phyloP scores from a whole-genome alignment of 2,797 vertebrate species.

The Cryptoblepharus egeriae region DNA sequence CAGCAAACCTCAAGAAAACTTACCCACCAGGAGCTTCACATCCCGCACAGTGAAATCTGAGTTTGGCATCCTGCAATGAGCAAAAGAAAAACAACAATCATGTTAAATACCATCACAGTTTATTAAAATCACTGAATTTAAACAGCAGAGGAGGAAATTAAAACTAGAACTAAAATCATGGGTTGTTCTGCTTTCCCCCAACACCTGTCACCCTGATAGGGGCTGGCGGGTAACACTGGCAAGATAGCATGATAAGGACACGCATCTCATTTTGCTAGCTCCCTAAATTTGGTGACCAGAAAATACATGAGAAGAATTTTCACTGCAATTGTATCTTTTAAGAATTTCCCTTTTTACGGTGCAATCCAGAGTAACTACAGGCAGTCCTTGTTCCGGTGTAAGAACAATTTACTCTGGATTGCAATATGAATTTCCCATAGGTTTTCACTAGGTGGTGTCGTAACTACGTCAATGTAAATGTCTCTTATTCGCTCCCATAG shows the following conservation, averaged over 20 bases:
- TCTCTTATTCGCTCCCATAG: no score
- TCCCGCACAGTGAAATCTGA: constrained; percentile 93
- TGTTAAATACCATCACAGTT: constrained; percentile 33
- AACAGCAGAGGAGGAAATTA: not conserved
- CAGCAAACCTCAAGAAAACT: constrained; percentile 75
- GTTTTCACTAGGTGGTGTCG: no score
- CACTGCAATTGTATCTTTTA: not conserved
- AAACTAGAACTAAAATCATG: not conserved
- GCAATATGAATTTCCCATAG: no score
- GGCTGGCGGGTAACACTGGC: not conserved
- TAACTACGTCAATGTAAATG: no score
- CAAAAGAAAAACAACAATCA: constrained; percentile 27
- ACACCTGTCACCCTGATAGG: not conserved
- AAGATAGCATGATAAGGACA: not conserved
- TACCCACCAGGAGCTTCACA: constrained; percentile 96
- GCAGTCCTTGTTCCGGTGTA: no score
- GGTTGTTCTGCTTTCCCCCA: no score
- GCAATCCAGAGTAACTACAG: no score
- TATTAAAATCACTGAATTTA: not conserved
- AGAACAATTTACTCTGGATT: no score
- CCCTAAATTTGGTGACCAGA: not conserved
- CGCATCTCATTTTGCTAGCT: not conserved
- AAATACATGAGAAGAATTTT: no score
- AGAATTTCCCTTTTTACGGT: not conserved
- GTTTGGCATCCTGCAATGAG: constrained; percentile 90